Conservation (phyloP, 2,797 vertebrate genomes). For the Tachyglossus aculeatus region DNA sequence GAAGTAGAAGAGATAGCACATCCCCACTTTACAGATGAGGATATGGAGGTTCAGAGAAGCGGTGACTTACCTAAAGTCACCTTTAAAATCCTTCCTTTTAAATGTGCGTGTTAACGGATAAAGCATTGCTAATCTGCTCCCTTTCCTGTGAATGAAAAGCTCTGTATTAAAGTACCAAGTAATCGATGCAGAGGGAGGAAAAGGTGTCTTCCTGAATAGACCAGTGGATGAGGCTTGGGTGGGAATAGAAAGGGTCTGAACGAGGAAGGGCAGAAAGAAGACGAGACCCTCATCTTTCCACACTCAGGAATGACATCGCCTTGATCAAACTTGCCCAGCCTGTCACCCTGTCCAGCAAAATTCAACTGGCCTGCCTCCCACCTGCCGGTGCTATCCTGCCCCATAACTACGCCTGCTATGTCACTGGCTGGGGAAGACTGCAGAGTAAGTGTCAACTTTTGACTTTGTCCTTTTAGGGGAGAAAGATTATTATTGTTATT, state of each 20-base stretch:
- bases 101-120: too few species aligned
- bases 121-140: too few species aligned
- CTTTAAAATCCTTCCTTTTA: too few species aligned
- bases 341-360: conserved; percentile 63
- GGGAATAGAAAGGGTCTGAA: not conserved
- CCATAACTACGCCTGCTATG: conserved; percentile 74
- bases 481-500: fast-evolving
- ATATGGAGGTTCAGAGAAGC: too few species aligned
- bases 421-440: conserved; percentile 83
- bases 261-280: not conserved
- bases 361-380: conserved; percentile 80
- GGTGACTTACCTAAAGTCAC: too few species aligned
- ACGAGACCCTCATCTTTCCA: not conserved
- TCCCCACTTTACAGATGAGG: too few species aligned
- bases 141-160: not conserved
- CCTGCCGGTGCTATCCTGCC: conserved; percentile 63
- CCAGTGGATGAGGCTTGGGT: not conserved
- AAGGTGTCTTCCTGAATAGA: not conserved
- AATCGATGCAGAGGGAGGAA: not conserved
- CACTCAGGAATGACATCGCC: conserved; percentile 80
- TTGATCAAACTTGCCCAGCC: conserved; percentile 80
- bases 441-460: conserved; percentile 75
- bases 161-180: not conserved
- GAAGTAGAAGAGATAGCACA: too few species aligned
- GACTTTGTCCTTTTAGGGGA: too few species aligned